A percentile compares a stretch with the other conserved stretches of the same genome.
phyloP scores from a whole-genome alignment of 2,797 vertebrate genomes.

The Linurgus olivaceus region DNA sequence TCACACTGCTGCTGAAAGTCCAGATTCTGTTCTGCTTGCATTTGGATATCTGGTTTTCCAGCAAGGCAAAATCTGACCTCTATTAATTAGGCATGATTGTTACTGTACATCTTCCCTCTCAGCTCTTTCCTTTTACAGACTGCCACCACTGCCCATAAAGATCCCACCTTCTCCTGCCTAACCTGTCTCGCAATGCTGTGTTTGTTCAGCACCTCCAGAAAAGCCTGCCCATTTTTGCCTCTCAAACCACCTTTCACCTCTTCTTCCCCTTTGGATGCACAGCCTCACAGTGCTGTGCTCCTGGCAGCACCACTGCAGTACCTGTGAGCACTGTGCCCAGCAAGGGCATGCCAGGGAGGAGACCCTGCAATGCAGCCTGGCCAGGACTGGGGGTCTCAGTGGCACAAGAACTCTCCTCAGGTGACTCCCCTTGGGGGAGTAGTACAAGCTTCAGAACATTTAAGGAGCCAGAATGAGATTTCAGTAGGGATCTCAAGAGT shows the following conservation, averaged over 20 bases:
- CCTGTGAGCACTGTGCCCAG: rapidly evolving
- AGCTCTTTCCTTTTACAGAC: background rate
- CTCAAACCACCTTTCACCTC: background rate
- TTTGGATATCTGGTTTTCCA: background rate
- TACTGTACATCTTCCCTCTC: background rate
- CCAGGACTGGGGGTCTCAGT: background rate
- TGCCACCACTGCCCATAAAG: background rate
- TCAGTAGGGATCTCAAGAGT: background rate
- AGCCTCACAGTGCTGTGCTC: background rate
- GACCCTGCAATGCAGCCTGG: rapidly evolving
- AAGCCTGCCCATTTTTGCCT: background rate
- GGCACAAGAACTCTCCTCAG: background rate
- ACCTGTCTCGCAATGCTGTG: rapidly evolving
- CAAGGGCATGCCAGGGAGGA: rapidly evolving
- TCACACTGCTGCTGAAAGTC: background rate
- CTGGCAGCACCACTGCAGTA: background rate
- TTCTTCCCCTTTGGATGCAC: rapidly evolving
- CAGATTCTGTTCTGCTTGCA: background rate
- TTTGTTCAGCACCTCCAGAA: background rate
- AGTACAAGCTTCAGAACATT: background rate
- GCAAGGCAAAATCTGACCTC: background rate
- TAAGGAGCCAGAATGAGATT: background rate
- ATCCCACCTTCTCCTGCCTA: background rate
- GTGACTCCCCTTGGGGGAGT: background rate
- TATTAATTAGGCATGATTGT: background rate